Conservation (phyloP, 2,113 vertebrate species). For the Serilophus lunatus region DNA sequence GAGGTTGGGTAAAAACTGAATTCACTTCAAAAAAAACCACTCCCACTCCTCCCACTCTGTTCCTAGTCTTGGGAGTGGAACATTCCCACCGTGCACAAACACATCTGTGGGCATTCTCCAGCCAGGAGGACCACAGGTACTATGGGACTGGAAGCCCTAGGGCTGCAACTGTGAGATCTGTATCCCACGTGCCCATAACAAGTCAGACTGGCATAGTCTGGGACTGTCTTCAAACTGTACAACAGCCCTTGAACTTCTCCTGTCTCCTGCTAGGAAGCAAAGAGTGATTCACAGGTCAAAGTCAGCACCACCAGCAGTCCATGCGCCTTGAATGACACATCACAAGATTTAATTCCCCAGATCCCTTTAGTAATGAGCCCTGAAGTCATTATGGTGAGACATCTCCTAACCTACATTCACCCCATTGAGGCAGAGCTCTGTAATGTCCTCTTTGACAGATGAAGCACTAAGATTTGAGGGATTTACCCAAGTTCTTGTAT, state of each 20-base stretch:
- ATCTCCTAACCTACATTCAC: background rate
- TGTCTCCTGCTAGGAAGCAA: background rate
- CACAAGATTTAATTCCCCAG: background rate
- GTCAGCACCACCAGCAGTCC: background rate
- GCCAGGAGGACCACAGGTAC: background rate
- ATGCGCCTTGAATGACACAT: background rate
- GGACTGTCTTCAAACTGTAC: background rate
- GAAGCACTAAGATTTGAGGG: background rate
- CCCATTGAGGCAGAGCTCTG: accelerated
- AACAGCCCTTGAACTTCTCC: background rate
- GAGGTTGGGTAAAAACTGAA: constrained; percentile 8
- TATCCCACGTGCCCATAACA: background rate
- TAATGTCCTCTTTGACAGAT: background rate
- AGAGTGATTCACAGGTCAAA: background rate
- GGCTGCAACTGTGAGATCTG: background rate
- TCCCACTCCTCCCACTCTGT: constrained; percentile 22
- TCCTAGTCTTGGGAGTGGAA: background rate
- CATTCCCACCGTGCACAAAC: background rate
- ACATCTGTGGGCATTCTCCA: background rate
- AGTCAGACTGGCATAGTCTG: background rate
- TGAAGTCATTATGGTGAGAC: background rate
- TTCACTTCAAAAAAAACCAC: background rate
- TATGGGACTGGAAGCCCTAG: background rate
- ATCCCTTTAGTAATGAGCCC: background rate
- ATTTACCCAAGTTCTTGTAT: background rate